phyloP scores from a whole-genome alignment of 2,888 invertebrate species.

The Antitype chi region DNA sequence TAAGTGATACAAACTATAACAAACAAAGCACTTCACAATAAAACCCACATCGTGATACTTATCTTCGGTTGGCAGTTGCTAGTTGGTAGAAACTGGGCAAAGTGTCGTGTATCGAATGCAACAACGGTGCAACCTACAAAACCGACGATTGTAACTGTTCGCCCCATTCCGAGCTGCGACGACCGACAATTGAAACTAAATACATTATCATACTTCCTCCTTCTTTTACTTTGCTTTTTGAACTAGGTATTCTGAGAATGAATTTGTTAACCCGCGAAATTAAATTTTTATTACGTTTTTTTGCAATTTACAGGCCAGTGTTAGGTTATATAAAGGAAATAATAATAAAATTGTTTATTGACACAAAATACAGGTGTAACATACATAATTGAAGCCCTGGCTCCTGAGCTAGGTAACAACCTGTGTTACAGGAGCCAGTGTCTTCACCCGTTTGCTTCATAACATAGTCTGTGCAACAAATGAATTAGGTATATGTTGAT shows the following conservation, averaged over 20 bases:
- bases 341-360: too few species aligned
- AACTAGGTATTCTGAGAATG: background rate
- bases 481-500: too few species aligned
- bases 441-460: too few species aligned
- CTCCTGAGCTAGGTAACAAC: too few species aligned
- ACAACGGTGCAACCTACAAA: slow-evolving; percentile 76
- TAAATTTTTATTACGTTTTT: too few species aligned
- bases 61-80: background rate
- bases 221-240: slow-evolving; percentile 1
- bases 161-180: slow-evolving; percentile 35
- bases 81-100: slow-evolving; percentile 4
- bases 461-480: too few species aligned
- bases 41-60: slow-evolving; percentile 43
- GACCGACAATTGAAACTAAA: slow-evolving; percentile 19
- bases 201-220: slow-evolving; percentile 31
- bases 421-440: too few species aligned
- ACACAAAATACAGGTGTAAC: too few species aligned
- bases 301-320: too few species aligned
- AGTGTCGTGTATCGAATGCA: slow-evolving; percentile 64
- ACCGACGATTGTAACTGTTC: slow-evolving; percentile 72
- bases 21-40: background rate
- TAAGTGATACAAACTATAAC: background rate
- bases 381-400: too few species aligned
- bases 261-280: background rate
- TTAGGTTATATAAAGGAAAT: too few species aligned